Conservation (phyloP, 2,888 invertebrate genomes). For the Cerastis leucographa region DNA sequence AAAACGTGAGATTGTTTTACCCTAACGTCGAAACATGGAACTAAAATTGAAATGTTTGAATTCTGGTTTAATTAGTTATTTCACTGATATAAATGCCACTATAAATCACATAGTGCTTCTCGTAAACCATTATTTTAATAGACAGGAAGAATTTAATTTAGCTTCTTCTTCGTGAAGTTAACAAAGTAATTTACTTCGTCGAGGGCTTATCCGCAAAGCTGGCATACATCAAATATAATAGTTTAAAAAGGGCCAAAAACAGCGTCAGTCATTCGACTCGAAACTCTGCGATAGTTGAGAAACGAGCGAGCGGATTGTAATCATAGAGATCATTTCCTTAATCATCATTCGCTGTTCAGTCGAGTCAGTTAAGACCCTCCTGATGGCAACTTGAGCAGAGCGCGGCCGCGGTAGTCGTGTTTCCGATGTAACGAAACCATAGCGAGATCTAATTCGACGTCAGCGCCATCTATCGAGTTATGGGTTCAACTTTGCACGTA, state of each 20-base stretch:
- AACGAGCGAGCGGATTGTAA: slow-evolving; percentile 79
- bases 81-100: neutral
- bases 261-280: slow-evolving; percentile 81
- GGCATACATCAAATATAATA: no score
- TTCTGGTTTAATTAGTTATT: neutral
- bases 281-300: slow-evolving; percentile 84
- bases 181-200: no score
- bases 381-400: slow-evolving; percentile 74
- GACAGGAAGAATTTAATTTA: no score
- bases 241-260: slow-evolving; percentile 74
- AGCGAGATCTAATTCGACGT: slow-evolving; percentile 68
- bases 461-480: slow-evolving; percentile 72
- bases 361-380: slow-evolving; percentile 90
- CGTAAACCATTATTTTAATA: no score
- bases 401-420: slow-evolving; percentile 34
- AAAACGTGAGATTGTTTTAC: neutral
- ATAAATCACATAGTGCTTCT: no score
- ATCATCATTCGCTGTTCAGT: slow-evolving; percentile 90
- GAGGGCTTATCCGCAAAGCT: no score
- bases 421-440: slow-evolving; percentile 62
- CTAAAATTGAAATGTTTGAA: neutral
- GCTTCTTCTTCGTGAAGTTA: no score
- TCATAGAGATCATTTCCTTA: slow-evolving; percentile 80
- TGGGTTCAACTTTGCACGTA: neutral
- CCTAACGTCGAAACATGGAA: neutral